phyloP scores from a whole-genome alignment of 2,797 vertebrate genomes.

The Galago senegalensis region DNA sequence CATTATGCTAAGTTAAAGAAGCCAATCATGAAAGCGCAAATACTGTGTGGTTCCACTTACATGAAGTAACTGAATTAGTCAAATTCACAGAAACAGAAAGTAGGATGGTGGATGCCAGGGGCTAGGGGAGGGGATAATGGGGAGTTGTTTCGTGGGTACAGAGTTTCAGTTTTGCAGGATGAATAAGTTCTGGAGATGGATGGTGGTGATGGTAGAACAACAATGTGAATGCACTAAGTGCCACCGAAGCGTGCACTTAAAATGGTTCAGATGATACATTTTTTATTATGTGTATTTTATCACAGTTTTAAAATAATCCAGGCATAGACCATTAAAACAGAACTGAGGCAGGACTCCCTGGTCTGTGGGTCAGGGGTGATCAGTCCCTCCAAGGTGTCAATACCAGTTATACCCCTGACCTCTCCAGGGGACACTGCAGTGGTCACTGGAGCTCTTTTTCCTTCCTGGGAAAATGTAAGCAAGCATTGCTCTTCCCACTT shows the following conservation, averaged over 20 bases:
- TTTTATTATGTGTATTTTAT: background rate
- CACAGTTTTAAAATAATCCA: background rate
- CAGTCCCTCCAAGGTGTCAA: background rate
- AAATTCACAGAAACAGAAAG: background rate
- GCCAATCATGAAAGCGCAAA: background rate
- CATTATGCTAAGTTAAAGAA: background rate
- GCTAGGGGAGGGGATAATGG: background rate
- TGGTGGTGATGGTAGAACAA: background rate
- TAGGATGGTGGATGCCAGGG: background rate
- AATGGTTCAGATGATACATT: background rate
- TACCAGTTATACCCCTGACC: fast-evolving
- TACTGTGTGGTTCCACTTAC: fast-evolving
- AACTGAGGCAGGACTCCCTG: too few relatives aligned
- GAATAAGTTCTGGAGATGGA: background rate
- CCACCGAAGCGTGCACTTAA: background rate
- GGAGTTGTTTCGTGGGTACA: background rate
- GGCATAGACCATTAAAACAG: background rate
- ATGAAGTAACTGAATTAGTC: background rate
- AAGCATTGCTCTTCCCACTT: background rate
- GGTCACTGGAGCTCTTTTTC: background rate
- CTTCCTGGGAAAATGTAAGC: background rate
- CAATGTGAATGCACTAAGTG: background rate
- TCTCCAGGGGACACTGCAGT: background rate
- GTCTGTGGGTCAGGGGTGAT: background rate
- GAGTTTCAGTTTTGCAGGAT: background rate